Conservation (phyloP, 2,797 vertebrate species). For the Liasis olivaceus region DNA sequence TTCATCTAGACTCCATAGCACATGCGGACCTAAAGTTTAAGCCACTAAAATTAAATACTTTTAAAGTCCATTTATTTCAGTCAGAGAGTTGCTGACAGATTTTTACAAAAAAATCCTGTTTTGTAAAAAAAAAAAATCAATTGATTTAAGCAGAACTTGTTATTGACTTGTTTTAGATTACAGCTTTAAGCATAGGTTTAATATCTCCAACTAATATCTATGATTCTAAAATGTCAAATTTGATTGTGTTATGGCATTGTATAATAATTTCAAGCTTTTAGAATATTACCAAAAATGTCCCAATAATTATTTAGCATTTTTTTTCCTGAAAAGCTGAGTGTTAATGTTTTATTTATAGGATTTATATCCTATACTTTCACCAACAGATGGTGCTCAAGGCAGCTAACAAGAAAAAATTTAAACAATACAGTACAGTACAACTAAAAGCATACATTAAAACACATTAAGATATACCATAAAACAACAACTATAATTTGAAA, state of each 20-base stretch:
- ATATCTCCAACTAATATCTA: neutral
- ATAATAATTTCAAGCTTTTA: neutral
- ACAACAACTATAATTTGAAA: neutral
- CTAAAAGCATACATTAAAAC: neutral
- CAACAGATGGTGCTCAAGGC: neutral
- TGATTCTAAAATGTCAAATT: neutral
- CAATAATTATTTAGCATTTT: neutral
- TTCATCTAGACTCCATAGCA: neutral
- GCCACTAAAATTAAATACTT: neutral
- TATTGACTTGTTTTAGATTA: neutral
- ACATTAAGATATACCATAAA: neutral
- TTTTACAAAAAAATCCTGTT: neutral
- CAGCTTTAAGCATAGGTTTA: neutral
- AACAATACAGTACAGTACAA: neutral
- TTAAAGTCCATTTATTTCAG: neutral
- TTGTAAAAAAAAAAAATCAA: neutral
- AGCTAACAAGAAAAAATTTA: neutral
- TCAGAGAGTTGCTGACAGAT: neutral
- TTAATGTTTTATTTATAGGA: neutral
- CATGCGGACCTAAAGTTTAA: neutral
- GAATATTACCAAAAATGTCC: neutral
- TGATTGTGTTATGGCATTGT: neutral
- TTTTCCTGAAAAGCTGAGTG: neutral
- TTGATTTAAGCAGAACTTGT: constrained; percentile 1
- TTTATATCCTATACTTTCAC: neutral